Evolutionary conservation across 2,797 vertebrate species (phyloP), one percentile per base, ranked within the genome.

Genomic region (Poecile montanus): DNA sequence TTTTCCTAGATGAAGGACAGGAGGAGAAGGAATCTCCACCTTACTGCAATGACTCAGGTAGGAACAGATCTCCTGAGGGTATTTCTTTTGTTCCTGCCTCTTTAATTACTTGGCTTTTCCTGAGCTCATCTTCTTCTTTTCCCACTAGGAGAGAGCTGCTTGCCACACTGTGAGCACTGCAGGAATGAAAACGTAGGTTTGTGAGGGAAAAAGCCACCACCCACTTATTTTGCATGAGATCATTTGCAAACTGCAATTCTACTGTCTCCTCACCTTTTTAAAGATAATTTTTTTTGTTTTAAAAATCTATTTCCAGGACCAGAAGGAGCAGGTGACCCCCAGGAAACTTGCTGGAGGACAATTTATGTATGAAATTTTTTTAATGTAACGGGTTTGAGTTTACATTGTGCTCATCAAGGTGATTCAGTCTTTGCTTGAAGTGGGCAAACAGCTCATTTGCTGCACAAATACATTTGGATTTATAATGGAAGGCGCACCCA

Each of bases 321-420:
- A 97, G 27, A 97, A 95, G 60, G 98, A 99, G 77, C 94, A 97
- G 12, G 98, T 99, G 85, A 98, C 97, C 21, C 99, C 99, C 15
- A 97, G 97, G 93, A 98, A 74, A 74, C 96, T 99, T 70, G 94
- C 98, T 61, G 97, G 97, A 96, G 98, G 98, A 81, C 97, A 97
- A 16, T 97, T 98, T 27, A 95, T 98, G 99, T 99, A 97, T 96
- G 98, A 95, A 86, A 40, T 48, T 48, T 65, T 93, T 96, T 81
- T 19, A 70, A 54, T 44, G 7, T 34, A 13, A 48, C 5, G 66
- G 38, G 34, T 42, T 29, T 71, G 23, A 27, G 6, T 32, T 56
- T 22, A 11, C 19, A 3, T 30, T 45, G 27, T 57, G 71, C 14
- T 57, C 40, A 9, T n/a, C 20, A 20, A 45, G 44, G 18, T 77